These are phyloP conservation scores for Drosophila pseudotakahashii DNA, from an alignment of 2,888 invertebrate species.

Conservation along the genomic window DNA sequence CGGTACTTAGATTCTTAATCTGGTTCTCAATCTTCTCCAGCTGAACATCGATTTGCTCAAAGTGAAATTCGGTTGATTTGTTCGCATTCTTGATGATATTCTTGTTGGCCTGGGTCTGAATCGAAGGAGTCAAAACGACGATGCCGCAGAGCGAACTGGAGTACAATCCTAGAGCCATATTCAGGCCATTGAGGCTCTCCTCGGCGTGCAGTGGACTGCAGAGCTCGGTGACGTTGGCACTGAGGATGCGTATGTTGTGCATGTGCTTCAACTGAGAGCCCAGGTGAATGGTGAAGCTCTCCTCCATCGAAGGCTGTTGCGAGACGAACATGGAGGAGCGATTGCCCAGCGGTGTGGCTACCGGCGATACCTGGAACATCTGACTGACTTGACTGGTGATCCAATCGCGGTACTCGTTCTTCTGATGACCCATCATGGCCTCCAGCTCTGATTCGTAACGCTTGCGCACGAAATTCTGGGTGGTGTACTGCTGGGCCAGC, in stretches of 20 bases:
- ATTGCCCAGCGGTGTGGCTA: slow-evolving; percentile 82
- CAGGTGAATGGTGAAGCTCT: slow-evolving; percentile 98
- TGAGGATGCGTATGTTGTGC: slow-evolving; percentile 97
- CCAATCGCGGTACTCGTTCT: slow-evolving; percentile 94
- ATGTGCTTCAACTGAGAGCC: slow-evolving; percentile 99
- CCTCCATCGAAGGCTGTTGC: slow-evolving; percentile 88
- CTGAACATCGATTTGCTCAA: slow-evolving; percentile 90
- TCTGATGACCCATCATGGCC: slow-evolving; percentile 93
- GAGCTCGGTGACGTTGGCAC: slow-evolving; percentile 93
- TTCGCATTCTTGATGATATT: slow-evolving; percentile 84
- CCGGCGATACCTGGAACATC: slow-evolving; percentile 81
- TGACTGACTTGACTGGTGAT: slow-evolving; percentile 86
- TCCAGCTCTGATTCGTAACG: slow-evolving; percentile 94
- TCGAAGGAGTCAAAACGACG: slow-evolving; percentile 89
- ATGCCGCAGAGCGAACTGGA: slow-evolving; percentile 95
- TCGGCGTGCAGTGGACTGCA: slow-evolving; percentile 87
- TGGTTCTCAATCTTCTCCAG: slow-evolving; percentile 88
- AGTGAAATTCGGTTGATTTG: slow-evolving; percentile 96
- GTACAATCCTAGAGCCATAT: slow-evolving; percentile 97
- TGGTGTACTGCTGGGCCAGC: slow-evolving; percentile 92
- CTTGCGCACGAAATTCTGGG: slow-evolving; percentile 92
- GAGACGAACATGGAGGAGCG: slow-evolving; percentile 84
- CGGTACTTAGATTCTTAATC: slow-evolving; percentile 84
- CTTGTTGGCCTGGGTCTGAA: slow-evolving; percentile 82
- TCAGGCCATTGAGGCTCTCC: slow-evolving; percentile 86